A percentile compares a stretch with the other conserved stretches of the same genome.
These are phyloP conservation scores for Coregonus sp. DNA, from an alignment of 2,797 vertebrate species.

Conservation along the genomic window DNA sequence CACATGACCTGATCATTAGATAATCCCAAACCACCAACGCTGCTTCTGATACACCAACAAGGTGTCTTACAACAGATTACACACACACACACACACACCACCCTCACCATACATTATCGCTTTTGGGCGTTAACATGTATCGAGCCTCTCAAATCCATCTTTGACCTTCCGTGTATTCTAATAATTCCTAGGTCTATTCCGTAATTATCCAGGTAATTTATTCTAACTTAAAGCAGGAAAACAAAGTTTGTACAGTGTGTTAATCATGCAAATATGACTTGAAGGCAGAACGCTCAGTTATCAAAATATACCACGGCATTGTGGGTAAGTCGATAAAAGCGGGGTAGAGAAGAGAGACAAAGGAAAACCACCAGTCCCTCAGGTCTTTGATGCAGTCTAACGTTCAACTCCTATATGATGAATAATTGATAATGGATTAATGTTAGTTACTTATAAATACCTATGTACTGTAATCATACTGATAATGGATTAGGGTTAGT, in stretches of 20 bases:
- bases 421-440: too few relatives aligned
- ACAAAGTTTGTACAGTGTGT: conserved; percentile 9
- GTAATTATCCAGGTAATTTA: conserved; percentile 35
- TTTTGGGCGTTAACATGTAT: not conserved
- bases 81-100: not conserved
- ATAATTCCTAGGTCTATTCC: conserved; percentile 35
- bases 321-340: conserved; percentile 33
- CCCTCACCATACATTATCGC: not conserved
- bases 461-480: not conserved
- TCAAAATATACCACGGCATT: conserved; percentile 35
- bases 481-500: too few relatives aligned
- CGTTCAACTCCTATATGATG: too few relatives aligned
- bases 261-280: conserved; percentile 41
- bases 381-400: conserved; percentile 1
- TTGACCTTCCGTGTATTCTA: conserved; percentile 46
- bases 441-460: not conserved
- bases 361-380: not conserved
- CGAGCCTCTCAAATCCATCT: conserved; percentile 43
- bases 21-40: not conserved
- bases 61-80: not conserved
- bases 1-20: conserved; percentile 42
- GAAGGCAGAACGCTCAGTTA: conserved; percentile 30
- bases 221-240: conserved; percentile 22
- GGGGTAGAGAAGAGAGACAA: conserved; percentile 5
- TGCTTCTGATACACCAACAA: not conserved